Base-by-base conservation (phyloP, 2,888 invertebrate species). In the Ennomos quercinarius region DNA sequence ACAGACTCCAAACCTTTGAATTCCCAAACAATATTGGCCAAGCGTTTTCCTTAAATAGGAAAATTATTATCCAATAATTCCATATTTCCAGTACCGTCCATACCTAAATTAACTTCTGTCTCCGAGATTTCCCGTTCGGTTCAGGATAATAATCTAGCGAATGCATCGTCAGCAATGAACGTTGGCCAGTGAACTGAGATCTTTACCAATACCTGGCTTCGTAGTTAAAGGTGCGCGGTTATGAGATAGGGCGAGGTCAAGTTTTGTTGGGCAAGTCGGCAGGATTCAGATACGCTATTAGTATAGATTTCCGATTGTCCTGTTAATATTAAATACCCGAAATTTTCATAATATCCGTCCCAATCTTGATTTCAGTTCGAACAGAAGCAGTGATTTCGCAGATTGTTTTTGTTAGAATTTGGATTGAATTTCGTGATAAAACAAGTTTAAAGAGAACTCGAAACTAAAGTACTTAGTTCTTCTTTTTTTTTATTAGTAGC, bases 61-160 rank as follows among this genome's bases (percentile, higher is more conserved):
- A 69, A 70, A 72, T 74, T 63, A 68, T 64, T 65, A 60, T 63
- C 66, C 65, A 68, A 68, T 72, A 61, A 63, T 65, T 70, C 68
- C 60, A 71, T 69, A 72, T 65, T 74, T 76, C 63, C 70, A 71
- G 72, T 73, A 72, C 72, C 73, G 72, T 72, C 76, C 76, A 81
- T 78, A 79, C 73, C 72, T 73, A 84, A 84, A 84, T 85, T 83
- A 83, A 80, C 79, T 72, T 77, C 67, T 62, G 70, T 72, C 71
- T 17, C 75, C 70, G 74, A 75, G 78, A 81, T 82, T 78, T 72
- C 69, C 68, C 78, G 73, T 81, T 80, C 80, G 67, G 70, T 69
- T 72, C 73, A 67, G 73, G 68, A 83, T 80, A 81, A 83, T 83
- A 86, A 85, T 84, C 83, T 77, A 63, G 64, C 61, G 70, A 79